Evolutionary conservation across 2,888 invertebrate genomes (phyloP).

Genomic region (Amphipoea lucens): DNA sequence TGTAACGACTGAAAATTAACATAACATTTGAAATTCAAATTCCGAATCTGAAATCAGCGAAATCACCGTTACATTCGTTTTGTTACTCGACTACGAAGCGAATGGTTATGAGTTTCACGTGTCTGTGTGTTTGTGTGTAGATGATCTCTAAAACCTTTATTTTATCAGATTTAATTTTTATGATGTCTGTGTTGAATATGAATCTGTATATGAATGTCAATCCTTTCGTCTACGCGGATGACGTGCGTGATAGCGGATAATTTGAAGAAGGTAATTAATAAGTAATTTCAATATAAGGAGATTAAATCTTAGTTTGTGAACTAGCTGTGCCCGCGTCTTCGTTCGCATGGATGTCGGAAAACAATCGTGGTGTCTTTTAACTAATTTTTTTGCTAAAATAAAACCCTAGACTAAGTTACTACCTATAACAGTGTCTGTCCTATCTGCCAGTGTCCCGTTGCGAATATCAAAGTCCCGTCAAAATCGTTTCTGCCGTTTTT

Average conservation of each 20-base stretch:
- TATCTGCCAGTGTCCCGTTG: not conserved
- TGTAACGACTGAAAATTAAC: constrained; percentile 61
- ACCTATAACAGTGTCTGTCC: not conserved
- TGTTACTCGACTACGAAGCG: constrained; percentile 30
- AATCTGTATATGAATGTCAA: not conserved
- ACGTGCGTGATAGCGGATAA: not conserved
- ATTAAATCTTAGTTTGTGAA: no score
- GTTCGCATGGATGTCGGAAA: not conserved
- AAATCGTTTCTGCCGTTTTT: no score
- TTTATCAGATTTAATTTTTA: not conserved
- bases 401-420: not conserved
- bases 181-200: not conserved
- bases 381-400: not conserved
- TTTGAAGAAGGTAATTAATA: not conserved
- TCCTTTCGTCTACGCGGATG: no score
- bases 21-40: constrained; percentile 66
- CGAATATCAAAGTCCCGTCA: not conserved
- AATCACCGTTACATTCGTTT: constrained; percentile 54
- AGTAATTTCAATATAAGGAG: not conserved
- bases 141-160: constrained; percentile 7
- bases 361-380: not conserved
- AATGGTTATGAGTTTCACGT: constrained; percentile 23
- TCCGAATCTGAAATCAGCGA: constrained; percentile 64
- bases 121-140: constrained; percentile 23
- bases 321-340: not conserved